Evolutionary conservation across 1,140 invertebrate genomes (phyloP).

Genomic region (Aporrectodea caliginosa): DNA sequence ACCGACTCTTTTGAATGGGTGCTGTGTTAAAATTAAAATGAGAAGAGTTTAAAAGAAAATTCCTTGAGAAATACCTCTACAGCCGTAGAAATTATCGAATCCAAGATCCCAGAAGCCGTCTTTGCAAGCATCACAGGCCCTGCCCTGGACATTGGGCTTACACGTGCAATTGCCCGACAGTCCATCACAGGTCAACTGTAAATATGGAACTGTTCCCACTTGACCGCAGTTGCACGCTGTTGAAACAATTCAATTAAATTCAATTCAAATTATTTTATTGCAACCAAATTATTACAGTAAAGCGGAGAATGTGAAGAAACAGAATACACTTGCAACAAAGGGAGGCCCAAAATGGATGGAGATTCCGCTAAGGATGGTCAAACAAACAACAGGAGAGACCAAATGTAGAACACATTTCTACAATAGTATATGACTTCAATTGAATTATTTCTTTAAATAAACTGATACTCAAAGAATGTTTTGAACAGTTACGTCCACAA

Average conservation of each 20-base stretch:
- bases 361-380: no score
- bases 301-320: not conserved
- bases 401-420: not conserved
- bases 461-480: no score
- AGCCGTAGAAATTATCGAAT: conserved; percentile 22
- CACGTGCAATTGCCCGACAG: conserved; percentile 55
- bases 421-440: not conserved
- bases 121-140: conserved; percentile 33
- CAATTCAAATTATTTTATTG: not conserved
- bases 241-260: not conserved
- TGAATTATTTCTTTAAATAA: not conserved
- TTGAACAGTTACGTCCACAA: no score
- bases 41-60: not conserved
- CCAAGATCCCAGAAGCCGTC: conserved; percentile 31
- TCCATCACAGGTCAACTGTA: conserved; percentile 17
- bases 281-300: not conserved
- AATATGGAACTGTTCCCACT: conserved; percentile 1
- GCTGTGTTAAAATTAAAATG: not conserved
- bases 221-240: conserved; percentile 31
- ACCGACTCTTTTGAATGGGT: no score
- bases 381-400: no score
- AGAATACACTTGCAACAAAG: not conserved
- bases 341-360: no score
- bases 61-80: conserved; percentile 14
- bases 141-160: conserved; percentile 35